Evolutionary conservation across 2,113 vertebrate species (phyloP).

Genomic region (Manacus vitellinus): DNA sequence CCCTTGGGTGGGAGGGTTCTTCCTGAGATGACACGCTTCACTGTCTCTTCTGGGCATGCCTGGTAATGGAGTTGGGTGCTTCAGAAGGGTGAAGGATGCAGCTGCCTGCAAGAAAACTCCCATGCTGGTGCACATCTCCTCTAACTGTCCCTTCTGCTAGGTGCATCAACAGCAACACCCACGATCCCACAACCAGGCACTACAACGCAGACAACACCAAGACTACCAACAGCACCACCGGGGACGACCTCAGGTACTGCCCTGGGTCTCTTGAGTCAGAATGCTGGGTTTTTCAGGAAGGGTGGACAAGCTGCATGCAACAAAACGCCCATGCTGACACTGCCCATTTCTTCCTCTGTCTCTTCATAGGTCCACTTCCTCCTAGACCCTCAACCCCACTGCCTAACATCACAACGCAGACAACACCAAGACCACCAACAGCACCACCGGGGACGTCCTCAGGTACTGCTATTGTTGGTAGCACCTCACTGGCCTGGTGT

Average conservation of each 20-base stretch:
- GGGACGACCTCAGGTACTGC: no score
- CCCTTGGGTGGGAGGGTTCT: background rate
- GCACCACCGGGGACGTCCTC: background rate
- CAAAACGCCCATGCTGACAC: no score
- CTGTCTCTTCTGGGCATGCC: no score
- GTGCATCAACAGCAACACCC: background rate
- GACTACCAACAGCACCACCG: no score
- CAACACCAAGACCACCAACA: no score
- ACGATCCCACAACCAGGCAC: fast-evolving
- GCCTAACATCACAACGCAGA: background rate
- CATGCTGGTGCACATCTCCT: fast-evolving
- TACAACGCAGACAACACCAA: background rate
- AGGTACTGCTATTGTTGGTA: background rate
- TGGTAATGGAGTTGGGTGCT: background rate
- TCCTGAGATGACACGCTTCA: no score
- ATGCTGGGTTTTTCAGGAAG: no score
- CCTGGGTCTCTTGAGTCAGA: no score
- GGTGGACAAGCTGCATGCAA: no score
- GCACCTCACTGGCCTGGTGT: fast-evolving
- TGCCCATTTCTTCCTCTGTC: no score
- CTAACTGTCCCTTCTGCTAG: background rate
- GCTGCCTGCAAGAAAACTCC: fast-evolving
- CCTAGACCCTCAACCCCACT: background rate
- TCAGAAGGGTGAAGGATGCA: background rate
- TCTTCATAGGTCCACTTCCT: no score